Evolutionary conservation across 2,113 vertebrate species (phyloP).

Genomic region (Blennius ocellaris): DNA sequence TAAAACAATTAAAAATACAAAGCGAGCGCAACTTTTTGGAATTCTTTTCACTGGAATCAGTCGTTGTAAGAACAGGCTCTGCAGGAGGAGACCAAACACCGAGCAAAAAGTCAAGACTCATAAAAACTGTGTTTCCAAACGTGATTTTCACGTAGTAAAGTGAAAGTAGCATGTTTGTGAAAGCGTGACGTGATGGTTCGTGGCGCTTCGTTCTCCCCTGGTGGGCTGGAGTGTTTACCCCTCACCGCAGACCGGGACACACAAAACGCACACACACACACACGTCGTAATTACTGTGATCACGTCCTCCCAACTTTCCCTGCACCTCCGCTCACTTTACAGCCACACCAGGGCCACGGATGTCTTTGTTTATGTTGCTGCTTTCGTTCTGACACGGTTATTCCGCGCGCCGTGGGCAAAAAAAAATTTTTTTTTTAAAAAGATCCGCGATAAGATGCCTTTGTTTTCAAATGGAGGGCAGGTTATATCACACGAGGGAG

Average conservation of each 20-base stretch:
- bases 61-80: too few relatives aligned
- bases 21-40: too few relatives aligned
- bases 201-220: not conserved
- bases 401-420: constrained; percentile 28
- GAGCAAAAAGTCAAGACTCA: too few relatives aligned
- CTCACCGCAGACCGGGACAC: constrained; percentile 1
- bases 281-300: constrained; percentile 25
- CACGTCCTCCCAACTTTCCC: constrained; percentile 15
- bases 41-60: too few relatives aligned
- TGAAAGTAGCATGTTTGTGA: too few relatives aligned
- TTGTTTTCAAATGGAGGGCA: constrained; percentile 72
- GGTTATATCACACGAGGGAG: constrained; percentile 70
- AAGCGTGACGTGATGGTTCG: too few relatives aligned
- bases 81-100: too few relatives aligned
- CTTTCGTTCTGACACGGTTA: constrained; percentile 18
- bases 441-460: constrained; percentile 37
- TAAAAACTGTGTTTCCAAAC: too few relatives aligned
- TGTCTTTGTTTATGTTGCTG: constrained; percentile 1
- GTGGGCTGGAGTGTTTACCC: not conserved
- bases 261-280: not conserved
- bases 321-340: constrained; percentile 25
- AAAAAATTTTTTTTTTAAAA: constrained; percentile 19
- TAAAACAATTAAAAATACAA: too few relatives aligned
- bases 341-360: constrained; percentile 10
- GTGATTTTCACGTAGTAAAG: too few relatives aligned